Evolutionary conservation across 2,797 vertebrate genomes (phyloP).

Genomic region (Anolis apletophallus): DNA sequence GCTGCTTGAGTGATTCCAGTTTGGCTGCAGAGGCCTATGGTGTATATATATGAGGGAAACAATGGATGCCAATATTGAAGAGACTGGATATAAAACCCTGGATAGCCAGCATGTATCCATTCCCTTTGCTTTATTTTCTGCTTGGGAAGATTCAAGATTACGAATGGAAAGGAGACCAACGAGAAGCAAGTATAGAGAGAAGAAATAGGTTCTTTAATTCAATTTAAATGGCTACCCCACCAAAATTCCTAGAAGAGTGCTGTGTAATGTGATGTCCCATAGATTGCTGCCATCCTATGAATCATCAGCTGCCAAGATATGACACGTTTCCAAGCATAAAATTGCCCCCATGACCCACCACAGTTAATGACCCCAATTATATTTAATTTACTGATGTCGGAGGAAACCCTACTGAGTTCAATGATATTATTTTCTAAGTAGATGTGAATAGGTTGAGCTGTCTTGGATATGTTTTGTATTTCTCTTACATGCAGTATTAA

Average conservation of each 20-base stretch:
- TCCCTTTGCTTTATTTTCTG: background rate
- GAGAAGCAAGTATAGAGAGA: background rate
- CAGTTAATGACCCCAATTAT: no score
- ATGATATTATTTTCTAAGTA: background rate
- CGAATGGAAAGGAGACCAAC: conserved; percentile 6
- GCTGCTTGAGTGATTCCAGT: background rate
- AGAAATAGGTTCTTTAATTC: background rate
- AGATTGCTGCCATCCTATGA: no score
- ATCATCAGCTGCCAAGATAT: no score
- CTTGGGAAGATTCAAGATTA: background rate
- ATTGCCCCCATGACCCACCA: no score
- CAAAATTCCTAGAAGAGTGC: no score
- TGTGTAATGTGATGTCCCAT: no score
- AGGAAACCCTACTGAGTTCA: background rate
- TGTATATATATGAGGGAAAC: background rate
- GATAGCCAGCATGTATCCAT: background rate
- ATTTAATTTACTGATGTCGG: background rate
- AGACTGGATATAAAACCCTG: background rate
- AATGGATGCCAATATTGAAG: background rate
- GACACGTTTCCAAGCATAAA: no score
- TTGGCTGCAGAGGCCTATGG: background rate
- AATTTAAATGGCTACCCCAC: background rate
- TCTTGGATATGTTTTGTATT: background rate
- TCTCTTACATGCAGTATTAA: background rate
- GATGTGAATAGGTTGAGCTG: background rate